A percentile compares a stretch with the other conserved stretches of the same genome.
Evolutionary conservation across 2,113 vertebrate species (phyloP).

Genomic region (Tiliqua scincoides): DNA sequence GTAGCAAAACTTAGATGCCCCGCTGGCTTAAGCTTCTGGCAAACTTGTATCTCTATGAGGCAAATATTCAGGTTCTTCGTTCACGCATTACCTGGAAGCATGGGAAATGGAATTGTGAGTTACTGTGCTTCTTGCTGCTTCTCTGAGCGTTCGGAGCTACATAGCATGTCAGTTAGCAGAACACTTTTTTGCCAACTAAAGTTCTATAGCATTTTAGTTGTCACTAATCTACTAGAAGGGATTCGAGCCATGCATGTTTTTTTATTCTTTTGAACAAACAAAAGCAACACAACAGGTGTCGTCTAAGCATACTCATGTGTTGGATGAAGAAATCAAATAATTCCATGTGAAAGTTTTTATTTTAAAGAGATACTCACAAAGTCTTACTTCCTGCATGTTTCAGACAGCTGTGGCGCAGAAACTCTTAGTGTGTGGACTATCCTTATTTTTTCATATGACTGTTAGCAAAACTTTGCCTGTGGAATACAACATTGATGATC

Average conservation of each 20-base stretch:
- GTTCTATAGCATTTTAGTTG: neutral
- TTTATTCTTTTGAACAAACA: neutral
- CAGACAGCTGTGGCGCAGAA: constrained; percentile 91
- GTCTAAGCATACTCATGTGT: neutral
- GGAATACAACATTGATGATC: constrained; percentile 85
- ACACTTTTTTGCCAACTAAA: neutral
- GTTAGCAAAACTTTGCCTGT: constrained; percentile 87
- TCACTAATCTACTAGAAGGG: neutral
- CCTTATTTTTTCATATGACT: constrained; percentile 88
- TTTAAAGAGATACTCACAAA: constrained; percentile 12
- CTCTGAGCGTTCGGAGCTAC: neutral
- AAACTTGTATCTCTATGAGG: neutral
- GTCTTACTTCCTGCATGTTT: constrained; percentile 44
- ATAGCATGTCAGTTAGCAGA: neutral
- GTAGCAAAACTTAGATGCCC: neutral
- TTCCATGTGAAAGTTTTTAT: neutral
- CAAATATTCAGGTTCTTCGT: no score
- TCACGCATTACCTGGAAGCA: neutral
- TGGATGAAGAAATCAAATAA: neutral
- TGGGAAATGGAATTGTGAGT: neutral
- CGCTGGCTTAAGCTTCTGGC: neutral
- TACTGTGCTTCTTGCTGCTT: neutral
- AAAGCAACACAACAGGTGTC: neutral
- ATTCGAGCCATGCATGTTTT: neutral
- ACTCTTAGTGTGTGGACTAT: constrained; percentile 88